phyloP scores from a whole-genome alignment of 1,140 invertebrate genomes.

The Brevipalpus yothersi region DNA sequence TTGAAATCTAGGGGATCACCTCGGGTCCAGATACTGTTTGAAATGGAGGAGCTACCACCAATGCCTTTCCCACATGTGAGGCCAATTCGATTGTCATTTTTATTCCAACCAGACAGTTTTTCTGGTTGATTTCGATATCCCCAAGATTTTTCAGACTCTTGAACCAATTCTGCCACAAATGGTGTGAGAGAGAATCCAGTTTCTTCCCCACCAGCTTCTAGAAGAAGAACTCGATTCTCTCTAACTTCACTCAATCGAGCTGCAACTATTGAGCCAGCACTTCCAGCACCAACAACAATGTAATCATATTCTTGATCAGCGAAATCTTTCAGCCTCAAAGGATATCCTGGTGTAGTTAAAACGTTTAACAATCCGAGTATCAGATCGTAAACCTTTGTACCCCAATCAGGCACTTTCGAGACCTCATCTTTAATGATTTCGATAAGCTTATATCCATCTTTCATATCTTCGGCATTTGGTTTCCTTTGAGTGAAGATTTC shows the following conservation, averaged over 20 bases:
- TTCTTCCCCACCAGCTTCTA: constrained; percentile 39
- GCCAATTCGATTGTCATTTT: neutral
- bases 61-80: constrained; percentile 56
- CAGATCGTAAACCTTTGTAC: too few relatives aligned
- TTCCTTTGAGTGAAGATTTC: too few relatives aligned
- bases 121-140: constrained; percentile 58
- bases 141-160: constrained; percentile 64
- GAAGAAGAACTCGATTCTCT: constrained; percentile 27
- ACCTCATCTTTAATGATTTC: too few relatives aligned
- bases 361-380: too few relatives aligned
- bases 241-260: constrained; percentile 31
- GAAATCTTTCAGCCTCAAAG: neutral
- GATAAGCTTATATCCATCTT: too few relatives aligned
- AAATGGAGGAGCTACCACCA: constrained; percentile 57
- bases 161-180: constrained; percentile 38
- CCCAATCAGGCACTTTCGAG: too few relatives aligned
- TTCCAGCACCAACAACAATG: too few relatives aligned
- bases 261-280: too few relatives aligned
- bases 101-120: neutral
- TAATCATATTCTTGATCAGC: constrained; percentile 7
- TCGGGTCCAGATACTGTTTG: constrained; percentile 86
- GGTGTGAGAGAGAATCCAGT: constrained; percentile 47
- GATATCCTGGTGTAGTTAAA: too few relatives aligned
- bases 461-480: too few relatives aligned
- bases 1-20: constrained; percentile 83